Conservation (phyloP, 2,888 invertebrate species). For the Amblyjoppa proteus region DNA sequence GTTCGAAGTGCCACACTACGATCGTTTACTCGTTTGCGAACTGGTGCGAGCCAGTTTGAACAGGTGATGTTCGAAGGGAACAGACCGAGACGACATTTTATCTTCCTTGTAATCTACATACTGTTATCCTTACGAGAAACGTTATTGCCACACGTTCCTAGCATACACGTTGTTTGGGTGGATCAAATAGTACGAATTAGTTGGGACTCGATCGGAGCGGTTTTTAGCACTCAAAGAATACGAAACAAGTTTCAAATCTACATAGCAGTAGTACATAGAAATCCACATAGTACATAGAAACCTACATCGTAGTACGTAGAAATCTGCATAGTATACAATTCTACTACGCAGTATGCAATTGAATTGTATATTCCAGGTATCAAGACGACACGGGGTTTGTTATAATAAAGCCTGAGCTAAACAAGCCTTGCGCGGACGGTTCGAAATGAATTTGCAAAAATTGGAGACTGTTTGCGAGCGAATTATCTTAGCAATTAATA, state of each 20-base stretch:
- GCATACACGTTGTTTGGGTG: neutral
- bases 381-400: too few species aligned
- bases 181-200: neutral
- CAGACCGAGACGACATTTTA: slow-evolving; percentile 12
- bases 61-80: slow-evolving; percentile 23
- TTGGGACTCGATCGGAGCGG: neutral
- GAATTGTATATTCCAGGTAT: too few species aligned
- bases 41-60: slow-evolving; percentile 48
- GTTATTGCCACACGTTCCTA: neutral
- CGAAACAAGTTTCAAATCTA: neutral
- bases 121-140: slow-evolving; percentile 5
- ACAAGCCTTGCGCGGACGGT: too few species aligned
- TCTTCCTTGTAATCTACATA: slow-evolving; percentile 36
- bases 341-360: too few species aligned
- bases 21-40: slow-evolving; percentile 56
- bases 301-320: too few species aligned
- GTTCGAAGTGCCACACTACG: slow-evolving; percentile 40
- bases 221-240: neutral
- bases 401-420: too few species aligned
- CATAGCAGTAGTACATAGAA: too few species aligned
- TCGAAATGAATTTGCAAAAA: too few species aligned
- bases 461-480: too few species aligned
- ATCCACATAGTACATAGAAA: too few species aligned
- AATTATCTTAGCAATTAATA: too few species aligned
- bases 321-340: too few species aligned